phyloP scores from a whole-genome alignment of 1,140 invertebrate species.

The Semibalanus balanoides region DNA sequence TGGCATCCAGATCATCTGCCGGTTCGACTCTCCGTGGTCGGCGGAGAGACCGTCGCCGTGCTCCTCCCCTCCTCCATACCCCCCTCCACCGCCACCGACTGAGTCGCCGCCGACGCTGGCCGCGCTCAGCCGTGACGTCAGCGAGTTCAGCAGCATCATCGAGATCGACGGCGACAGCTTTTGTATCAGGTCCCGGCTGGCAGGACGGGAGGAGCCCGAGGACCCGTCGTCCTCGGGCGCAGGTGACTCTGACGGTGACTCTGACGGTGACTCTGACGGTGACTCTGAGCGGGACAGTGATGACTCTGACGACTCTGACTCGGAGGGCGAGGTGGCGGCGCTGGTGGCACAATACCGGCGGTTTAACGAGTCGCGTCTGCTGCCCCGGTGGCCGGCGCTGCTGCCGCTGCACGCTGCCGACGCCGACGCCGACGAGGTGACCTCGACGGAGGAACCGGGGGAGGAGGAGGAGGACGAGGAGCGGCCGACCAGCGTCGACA shows the following conservation, averaged over 20 bases:
- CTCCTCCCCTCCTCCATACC: background rate
- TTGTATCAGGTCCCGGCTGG: background rate
- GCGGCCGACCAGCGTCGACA: background rate
- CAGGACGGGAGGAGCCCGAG: background rate
- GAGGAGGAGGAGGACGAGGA: background rate
- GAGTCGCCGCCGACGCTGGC: no score
- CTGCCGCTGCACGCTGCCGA: background rate
- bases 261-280: background rate
- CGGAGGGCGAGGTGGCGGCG: background rate
- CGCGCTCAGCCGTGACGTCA: background rate
- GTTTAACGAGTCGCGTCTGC: background rate
- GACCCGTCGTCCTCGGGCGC: no score
- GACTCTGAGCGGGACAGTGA: background rate
- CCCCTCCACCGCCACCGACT: no score
- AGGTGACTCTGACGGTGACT: background rate
- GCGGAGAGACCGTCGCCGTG: background rate
- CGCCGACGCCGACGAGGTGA: no score
- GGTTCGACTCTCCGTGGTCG: background rate
- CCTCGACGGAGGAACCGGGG: no score
- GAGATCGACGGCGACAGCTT: background rate
- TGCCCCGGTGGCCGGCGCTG: background rate
- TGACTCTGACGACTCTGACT: background rate
- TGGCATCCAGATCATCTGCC: background rate
- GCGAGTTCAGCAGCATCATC: background rate
- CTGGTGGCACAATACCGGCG: background rate